phyloP scores from a whole-genome alignment of 2,113 vertebrate genomes.

The Barnardius zonarius region DNA sequence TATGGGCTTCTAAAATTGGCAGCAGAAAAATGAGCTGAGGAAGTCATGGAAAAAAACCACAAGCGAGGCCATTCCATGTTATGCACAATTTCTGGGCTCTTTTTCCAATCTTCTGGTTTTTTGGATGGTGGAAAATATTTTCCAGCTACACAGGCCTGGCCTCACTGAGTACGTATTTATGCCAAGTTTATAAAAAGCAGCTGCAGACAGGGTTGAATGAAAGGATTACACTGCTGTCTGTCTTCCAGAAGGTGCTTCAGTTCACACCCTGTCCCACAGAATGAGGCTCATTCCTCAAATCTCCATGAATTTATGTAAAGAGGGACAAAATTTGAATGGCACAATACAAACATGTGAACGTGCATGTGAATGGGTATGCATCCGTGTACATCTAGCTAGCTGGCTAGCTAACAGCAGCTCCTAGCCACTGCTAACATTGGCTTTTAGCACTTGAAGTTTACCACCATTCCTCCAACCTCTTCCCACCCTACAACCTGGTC shows the following conservation, averaged over 20 bases:
- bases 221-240: conserved; percentile 81
- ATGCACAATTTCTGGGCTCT: conserved; percentile 74
- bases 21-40: conserved; percentile 75
- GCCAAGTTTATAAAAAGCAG: conserved; percentile 82
- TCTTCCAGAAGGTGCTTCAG: conserved; percentile 78
- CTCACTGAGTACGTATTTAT: conserved; percentile 64
- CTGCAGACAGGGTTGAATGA: conserved; percentile 82
- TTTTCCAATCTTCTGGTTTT: conserved; percentile 76
- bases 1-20: conserved; percentile 79
- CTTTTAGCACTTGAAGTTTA: not conserved
- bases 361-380: not conserved
- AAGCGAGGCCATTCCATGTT: conserved; percentile 66
- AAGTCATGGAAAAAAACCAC: conserved; percentile 76
- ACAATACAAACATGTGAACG: not conserved
- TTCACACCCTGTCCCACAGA: conserved; percentile 61
- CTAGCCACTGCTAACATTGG: not conserved
- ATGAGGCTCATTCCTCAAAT: not conserved
- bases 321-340: not conserved
- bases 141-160: conserved; percentile 82
- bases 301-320: not conserved
- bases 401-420: not conserved
- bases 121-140: conserved; percentile 82
- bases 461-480: not conserved
- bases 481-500: not conserved
- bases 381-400: not conserved